A percentile compares a stretch with the other conserved stretches of the same genome.
Conservation (phyloP, 2,888 invertebrate species). For the Miltochrista miniata region DNA sequence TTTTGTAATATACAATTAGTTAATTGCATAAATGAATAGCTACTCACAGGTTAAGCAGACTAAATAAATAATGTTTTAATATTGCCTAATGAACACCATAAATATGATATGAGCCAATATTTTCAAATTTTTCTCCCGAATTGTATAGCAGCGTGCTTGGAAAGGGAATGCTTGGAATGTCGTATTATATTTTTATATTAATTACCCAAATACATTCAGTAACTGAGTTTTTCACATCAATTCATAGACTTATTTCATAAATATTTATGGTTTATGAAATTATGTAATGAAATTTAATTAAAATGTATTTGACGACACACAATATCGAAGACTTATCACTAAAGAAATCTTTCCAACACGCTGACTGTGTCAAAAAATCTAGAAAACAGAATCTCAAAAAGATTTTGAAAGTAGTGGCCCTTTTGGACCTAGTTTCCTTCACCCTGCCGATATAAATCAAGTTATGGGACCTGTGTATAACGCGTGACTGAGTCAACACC, state of each 20-base stretch:
- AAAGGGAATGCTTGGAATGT: constrained; percentile 1
- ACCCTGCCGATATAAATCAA: constrained; percentile 39
- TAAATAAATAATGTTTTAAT: constrained; percentile 14
- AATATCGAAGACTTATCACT: too few relatives aligned
- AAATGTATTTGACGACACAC: too few relatives aligned
- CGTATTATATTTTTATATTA: too few relatives aligned
- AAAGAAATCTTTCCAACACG: too few relatives aligned
- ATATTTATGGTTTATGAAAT: too few relatives aligned
- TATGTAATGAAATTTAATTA: too few relatives aligned
- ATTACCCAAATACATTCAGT: too few relatives aligned
- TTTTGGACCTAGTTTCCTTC: constrained; percentile 24
- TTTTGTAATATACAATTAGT: neutral
- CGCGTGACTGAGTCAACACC: constrained; percentile 74
- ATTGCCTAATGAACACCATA: constrained; percentile 10
- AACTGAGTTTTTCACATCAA: too few relatives aligned
- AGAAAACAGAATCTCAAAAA: constrained; percentile 30
- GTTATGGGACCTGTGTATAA: constrained; percentile 70
- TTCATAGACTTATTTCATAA: too few relatives aligned
- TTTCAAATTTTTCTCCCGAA: neutral
- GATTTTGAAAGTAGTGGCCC: constrained; percentile 67
- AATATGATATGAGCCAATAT: neutral
- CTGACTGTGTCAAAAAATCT: too few relatives aligned
- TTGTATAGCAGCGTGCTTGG: constrained; percentile 14
- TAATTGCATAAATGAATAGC: neutral
- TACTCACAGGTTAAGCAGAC: neutral